These are phyloP conservation scores for Zaprionus nigranus DNA, from an alignment of 1,140 invertebrate species.

Conservation along the genomic window DNA sequence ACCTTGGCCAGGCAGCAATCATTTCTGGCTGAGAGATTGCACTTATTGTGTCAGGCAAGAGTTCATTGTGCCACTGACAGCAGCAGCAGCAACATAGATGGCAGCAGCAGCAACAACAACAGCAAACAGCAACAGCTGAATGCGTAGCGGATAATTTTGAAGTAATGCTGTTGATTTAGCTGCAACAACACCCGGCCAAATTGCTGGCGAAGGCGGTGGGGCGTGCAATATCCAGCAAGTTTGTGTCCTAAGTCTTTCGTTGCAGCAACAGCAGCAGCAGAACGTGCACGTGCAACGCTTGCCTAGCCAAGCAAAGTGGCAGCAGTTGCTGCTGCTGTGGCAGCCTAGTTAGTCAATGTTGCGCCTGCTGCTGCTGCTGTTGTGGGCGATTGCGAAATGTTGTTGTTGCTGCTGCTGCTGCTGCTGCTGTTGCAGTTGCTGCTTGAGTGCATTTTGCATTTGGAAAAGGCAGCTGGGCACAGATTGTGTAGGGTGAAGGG, in stretches of 20 bases:
- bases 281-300: constrained; percentile 22
- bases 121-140: constrained; percentile 31
- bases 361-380: constrained; percentile 20
- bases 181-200: constrained; percentile 64
- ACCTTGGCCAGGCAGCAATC: constrained; percentile 59
- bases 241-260: constrained; percentile 54
- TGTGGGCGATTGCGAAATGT: constrained; percentile 54
- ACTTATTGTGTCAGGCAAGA: constrained; percentile 12
- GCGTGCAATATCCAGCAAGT: constrained; percentile 49
- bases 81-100: constrained; percentile 2
- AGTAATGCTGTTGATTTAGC: constrained; percentile 47
- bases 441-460: constrained; percentile 59
- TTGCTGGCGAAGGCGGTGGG: constrained; percentile 32
- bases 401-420: constrained; percentile 46
- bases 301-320: constrained; percentile 19
- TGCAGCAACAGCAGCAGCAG: constrained; percentile 5
- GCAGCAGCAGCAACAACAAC: neutral
- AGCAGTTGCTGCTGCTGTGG: constrained; percentile 32
- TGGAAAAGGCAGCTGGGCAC: constrained; percentile 28
- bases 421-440: constrained; percentile 39
- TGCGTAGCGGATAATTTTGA: constrained; percentile 67
- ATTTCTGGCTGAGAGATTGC: constrained; percentile 29
- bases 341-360: constrained; percentile 47
- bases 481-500: constrained; percentile 22
- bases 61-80: constrained; percentile 59